Percentiles rank a stretch among this genome's conserved stretches.
Evolutionary conservation across 2,888 invertebrate species (phyloP).

Genomic region (Stegophylla sp.): DNA sequence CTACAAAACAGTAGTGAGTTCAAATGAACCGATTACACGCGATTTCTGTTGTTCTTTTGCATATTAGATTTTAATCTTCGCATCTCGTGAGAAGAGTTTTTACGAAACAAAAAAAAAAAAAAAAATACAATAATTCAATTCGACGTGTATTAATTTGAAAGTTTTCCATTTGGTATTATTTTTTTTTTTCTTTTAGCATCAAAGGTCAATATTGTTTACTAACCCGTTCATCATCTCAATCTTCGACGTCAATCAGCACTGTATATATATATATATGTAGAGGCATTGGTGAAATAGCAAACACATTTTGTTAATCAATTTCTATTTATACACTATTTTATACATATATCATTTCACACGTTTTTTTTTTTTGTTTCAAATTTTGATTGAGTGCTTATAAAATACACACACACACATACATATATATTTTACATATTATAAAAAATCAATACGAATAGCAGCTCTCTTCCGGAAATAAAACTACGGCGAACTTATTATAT

Average conservation of each 20-base stretch:
- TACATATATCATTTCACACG: too few species aligned
- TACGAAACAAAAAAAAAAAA: too few species aligned
- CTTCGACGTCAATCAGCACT: not conserved
- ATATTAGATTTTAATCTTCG: too few species aligned
- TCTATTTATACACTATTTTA: not conserved
- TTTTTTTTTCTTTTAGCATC: too few species aligned
- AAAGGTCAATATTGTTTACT: too few species aligned
- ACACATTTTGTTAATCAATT: not conserved
- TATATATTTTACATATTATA: not conserved
- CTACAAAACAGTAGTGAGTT: too few species aligned
- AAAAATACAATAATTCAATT: too few species aligned
- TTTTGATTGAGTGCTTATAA: constrained; percentile 16
- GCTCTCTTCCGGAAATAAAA: constrained; percentile 29
- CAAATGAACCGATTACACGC: too few species aligned
- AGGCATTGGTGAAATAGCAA: not conserved
- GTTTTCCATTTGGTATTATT: not conserved
- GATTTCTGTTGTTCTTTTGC: too few species aligned
- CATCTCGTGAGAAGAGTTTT: too few species aligned
- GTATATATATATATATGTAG: not conserved
- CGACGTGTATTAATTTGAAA: not conserved
- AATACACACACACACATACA: not conserved
- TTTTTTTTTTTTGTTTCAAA: not conserved
- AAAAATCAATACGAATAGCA: not conserved
- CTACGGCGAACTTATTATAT: not conserved
- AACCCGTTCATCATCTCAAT: not conserved